These are phyloP conservation scores for Gerris lacustris DNA, from an alignment of 2,888 invertebrate species.

Conservation along the genomic window DNA sequence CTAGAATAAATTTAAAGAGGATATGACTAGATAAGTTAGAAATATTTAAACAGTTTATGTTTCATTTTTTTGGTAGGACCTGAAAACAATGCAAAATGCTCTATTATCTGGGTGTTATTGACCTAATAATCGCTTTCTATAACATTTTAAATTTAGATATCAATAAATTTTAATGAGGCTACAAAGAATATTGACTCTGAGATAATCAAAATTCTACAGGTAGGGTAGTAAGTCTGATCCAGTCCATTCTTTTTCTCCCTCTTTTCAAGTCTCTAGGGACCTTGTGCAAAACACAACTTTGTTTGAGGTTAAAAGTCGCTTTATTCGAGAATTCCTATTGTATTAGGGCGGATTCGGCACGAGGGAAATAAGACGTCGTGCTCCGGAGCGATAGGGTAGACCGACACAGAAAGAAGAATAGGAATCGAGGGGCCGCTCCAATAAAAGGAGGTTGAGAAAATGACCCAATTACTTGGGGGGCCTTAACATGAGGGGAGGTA, in stretches of 20 bases:
- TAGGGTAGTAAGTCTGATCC: background rate
- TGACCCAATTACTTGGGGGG: background rate
- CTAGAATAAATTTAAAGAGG: no score
- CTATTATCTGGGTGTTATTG: no score
- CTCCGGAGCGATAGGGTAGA: background rate
- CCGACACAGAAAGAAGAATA: background rate
- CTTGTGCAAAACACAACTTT: background rate
- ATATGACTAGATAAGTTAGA: no score
- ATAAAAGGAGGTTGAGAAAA: background rate
- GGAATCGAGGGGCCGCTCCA: background rate
- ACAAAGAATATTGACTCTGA: no score
- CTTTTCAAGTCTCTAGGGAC: background rate
- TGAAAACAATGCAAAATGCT: no score
- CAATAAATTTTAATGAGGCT: no score
- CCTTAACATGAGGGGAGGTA: background rate
- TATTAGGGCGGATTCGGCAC: background rate
- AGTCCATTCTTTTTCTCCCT: background rate
- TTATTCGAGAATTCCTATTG: background rate
- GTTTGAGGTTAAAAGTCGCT: background rate
- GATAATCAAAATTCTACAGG: background rate
- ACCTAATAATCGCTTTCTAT: no score
- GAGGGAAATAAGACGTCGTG: slow-evolving; percentile 3
- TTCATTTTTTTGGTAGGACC: no score
- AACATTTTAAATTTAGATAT: no score
- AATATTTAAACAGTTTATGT: no score